Evolutionary conservation across 1,140 invertebrate genomes (phyloP).

Genomic region (Drosophila fuyamai): DNA sequence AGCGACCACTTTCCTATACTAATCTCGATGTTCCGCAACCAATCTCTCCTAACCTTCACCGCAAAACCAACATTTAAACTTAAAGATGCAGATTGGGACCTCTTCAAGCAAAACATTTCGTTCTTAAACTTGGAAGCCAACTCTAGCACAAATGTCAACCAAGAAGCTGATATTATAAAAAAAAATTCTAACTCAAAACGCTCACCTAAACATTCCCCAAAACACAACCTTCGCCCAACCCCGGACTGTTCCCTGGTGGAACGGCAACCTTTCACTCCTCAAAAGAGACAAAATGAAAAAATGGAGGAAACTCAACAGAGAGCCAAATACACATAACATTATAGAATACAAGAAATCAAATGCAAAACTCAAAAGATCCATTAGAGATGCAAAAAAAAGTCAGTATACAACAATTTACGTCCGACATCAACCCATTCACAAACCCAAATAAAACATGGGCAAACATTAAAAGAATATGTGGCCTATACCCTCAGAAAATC

Average conservation of each 20-base stretch:
- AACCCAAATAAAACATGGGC: background rate
- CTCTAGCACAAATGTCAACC: background rate
- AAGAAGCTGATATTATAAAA: background rate
- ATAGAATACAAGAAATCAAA: background rate
- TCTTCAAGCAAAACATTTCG: background rate
- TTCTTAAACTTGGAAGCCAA: background rate
- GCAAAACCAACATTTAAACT: background rate
- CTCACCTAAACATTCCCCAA: background rate
- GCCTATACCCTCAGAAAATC: background rate
- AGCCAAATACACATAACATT: background rate
- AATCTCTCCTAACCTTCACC: no score
- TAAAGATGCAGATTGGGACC: background rate
- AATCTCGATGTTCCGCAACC: no score
- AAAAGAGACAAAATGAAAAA: background rate
- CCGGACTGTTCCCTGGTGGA: background rate
- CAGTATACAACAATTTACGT: background rate
- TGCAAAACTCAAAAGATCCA: background rate
- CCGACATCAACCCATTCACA: background rate
- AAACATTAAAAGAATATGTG: background rate
- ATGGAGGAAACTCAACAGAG: no score
- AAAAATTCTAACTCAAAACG: background rate
- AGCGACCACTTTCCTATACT: background rate
- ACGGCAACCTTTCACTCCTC: background rate
- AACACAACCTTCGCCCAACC: background rate
- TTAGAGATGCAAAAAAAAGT: background rate